Percentiles rank a stretch among this genome's conserved stretches.
Conservation (phyloP, 2,797 vertebrate species). For the Enteromius viviparus region DNA sequence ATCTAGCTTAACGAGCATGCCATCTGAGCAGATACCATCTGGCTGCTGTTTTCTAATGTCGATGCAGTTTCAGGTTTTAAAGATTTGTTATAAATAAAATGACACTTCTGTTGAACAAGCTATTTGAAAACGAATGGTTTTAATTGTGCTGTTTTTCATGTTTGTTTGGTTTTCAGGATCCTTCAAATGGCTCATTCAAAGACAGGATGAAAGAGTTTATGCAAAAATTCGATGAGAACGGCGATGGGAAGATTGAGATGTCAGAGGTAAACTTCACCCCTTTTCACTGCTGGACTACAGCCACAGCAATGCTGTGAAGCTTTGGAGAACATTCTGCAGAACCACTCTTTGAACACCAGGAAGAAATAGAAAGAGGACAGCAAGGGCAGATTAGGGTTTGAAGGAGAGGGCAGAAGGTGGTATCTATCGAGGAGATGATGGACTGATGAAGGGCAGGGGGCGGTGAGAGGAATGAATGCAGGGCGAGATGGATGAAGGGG, state of each 20-base stretch:
- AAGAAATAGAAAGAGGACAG: conserved; percentile 14
- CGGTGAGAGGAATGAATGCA: conserved; percentile 14
- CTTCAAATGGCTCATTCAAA: conserved; percentile 78
- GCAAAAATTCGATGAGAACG: conserved; percentile 90
- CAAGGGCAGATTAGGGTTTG: conserved; percentile 4
- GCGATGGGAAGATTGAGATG: conserved; percentile 93
- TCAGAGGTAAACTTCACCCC: conserved; percentile 81
- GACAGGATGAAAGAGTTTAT: conserved; percentile 95
- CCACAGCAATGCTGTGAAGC: neutral
- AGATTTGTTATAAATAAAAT: neutral
- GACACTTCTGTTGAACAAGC: neutral
- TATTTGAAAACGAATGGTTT: neutral
- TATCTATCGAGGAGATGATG: neutral
- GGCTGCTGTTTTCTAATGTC: conserved; percentile 6
- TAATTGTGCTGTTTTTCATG: neutral
- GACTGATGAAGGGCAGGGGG: conserved; percentile 10
- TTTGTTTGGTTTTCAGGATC: conserved; percentile 68
- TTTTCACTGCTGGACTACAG: neutral
- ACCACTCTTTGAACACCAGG: neutral
- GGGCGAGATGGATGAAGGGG: conserved; percentile 13
- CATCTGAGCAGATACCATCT: conserved; percentile 40
- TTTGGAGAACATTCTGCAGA: neutral
- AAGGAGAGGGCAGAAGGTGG: conserved; percentile 7
- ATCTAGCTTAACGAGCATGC: conserved; percentile 32
- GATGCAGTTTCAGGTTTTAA: conserved; percentile 12